phyloP scores from a whole-genome alignment of 2,797 vertebrate species.

The Oryzias sinensis region DNA sequence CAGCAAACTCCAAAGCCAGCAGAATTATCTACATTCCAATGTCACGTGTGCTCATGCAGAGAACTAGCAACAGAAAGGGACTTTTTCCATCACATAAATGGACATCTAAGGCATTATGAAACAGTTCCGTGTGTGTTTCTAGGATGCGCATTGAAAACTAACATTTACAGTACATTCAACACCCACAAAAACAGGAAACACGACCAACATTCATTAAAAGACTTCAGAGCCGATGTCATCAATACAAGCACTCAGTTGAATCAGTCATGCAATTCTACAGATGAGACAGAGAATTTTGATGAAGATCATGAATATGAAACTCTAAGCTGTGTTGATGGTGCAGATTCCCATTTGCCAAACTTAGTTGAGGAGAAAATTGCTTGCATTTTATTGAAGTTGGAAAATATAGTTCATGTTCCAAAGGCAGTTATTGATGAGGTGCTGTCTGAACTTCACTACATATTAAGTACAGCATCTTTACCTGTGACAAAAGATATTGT shows the following conservation, averaged over 20 bases:
- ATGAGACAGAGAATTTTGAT: neutral
- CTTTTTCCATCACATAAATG: constrained; percentile 4
- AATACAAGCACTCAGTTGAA: too few species aligned
- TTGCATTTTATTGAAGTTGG: neutral
- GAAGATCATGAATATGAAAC: neutral
- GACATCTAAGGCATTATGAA: constrained; percentile 1
- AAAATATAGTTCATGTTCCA: neutral
- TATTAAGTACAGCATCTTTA: constrained; percentile 1
- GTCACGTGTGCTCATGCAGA: constrained; percentile 1
- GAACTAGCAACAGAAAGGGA: neutral
- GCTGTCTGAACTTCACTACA: neutral
- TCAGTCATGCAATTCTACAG: neutral
- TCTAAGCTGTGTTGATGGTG: neutral
- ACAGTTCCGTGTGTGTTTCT: neutral
- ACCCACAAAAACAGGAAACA: neutral
- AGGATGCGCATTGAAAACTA: neutral
- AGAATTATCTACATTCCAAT: neutral
- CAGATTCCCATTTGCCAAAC: neutral
- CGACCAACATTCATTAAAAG: neutral
- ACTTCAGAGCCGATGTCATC: neutral
- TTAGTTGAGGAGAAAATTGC: neutral
- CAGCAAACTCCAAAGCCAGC: neutral
- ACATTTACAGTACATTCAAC: constrained; percentile 3
- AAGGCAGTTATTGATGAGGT: neutral
- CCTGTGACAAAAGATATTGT: neutral